Base-by-base conservation (phyloP, 2,113 vertebrate genomes). In the Thalassoma bifasciatum region DNA sequence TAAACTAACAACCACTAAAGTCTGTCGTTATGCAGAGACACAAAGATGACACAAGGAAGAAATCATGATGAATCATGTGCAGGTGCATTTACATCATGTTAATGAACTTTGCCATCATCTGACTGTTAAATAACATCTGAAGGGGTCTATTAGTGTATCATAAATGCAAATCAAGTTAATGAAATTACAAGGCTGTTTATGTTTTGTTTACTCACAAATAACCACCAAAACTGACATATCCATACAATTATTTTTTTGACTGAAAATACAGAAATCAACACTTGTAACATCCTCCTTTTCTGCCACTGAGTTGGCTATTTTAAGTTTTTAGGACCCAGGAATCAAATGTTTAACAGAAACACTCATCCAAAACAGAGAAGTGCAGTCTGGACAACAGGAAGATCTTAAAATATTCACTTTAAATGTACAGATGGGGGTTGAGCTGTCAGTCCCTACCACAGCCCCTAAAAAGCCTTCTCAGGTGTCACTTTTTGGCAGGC, bases 1-100 rank as follows among this genome's bases (percentile, higher is more conserved):
- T 64, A 83, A 83, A 85, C 77, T 75, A 64, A 44, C 59, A 73
- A 42, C 38, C 19, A 13, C 54, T 59, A 8, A 75, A 83, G 69
- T 71, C 42, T 73, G 82, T 75, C 79, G 58, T 66, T 2, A 21
- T 37, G 52, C 19, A 49, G 54, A 70, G 71, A 37, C 54, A 21
- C 24, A 5, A 38, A 79, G 54, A 69, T 60, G 21, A 80, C 69
- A 72, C 2, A 1, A 50, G 8, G 24, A 50, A 53, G 36, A 64
- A 40, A 51, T 46, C 51, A 23, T 10, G 12, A 40, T 58, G 30
- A 17, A 21, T 30, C 23, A 2, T 40, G 50, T 52, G 36, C 49
- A 66, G 51, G 49, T 72, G 40, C 38, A 50, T 74, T 42, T 42
- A 47, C 6, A 46, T 37, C 5, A 54, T 44, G 46, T 38, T 16